Evolutionary conservation across 1,140 invertebrate genomes (phyloP), one percentile per base, ranked within the genome.

Genomic region (Helicoverpa zea): DNA sequence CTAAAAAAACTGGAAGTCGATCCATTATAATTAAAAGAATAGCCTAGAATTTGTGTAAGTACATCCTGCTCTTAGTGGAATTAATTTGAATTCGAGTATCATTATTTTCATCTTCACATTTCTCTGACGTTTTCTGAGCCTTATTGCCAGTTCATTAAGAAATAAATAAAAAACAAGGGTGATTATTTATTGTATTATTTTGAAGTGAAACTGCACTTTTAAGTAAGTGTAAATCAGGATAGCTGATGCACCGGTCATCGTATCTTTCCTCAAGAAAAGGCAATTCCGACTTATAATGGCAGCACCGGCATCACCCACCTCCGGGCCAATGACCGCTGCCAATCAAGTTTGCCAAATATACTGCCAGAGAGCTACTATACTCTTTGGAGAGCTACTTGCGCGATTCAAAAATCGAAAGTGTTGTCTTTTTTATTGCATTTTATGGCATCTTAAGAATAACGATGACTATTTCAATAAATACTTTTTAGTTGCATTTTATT

Each of bases 371-470:
- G 43, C n/a, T 30, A 47, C 56, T 56, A n/a, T n/a, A n/a, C n/a
- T n/a, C n/a, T n/a, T n/a, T n/a, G n/a, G 66, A 52, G 49, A 18
- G 43, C n/a, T 30, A 47, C 56, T 56, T 30, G 23, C 5, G 30
- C n/a, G 51, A 14, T 30, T n/a, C 18, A n/a, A 72, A 79, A 79
- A 79, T 59, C 56, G 77, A 79, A 79, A 79, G 77, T 79, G 77
- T 47, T n/a, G 77, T 58, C n/a, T 54, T 29, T 52, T 68, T 49
- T 18, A 10, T 68, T 68, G 14, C 10, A 51, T 5, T 13, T 23
- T n/a, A 18, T 18, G n/a, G 16, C 3, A 29, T n/a, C 29, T 70
- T 49, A 18, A 47, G 47, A 49, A 49, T 47, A 47, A n/a, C 58
- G 58, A 61, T 61, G 58, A 13, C 58, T 61, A 29, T 61, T 13